Base-by-base conservation (phyloP, 1,140 invertebrate species). In the Melitaea cinxia region DNA sequence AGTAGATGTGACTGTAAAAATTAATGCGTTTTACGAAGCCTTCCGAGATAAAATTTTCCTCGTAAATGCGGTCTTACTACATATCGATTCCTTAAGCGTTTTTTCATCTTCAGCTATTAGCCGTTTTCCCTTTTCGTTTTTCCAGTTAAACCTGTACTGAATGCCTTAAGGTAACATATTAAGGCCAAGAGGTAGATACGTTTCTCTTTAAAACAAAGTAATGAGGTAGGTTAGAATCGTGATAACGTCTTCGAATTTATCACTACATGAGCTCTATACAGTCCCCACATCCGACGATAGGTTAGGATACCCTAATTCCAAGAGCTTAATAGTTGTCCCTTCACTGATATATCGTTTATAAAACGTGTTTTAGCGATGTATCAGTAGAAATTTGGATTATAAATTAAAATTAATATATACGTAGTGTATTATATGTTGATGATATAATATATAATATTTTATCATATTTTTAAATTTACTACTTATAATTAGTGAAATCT, bases 241-340 rank as follows among this genome's bases (percentile, higher is more conserved):
- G 37, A 15, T 42, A n/a, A 42, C 37, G 14, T n/a, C 37, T 37
- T 37, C n/a, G 37, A 42, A 42, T 42, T 42, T 42, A 42, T 42
- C 37, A 42, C 37, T 17, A 7, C 6, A 7, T 6, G 14, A 39
- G 15, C 14, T 28, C 14, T 2, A 14, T 14, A 39, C n/a, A 4
- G 12, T 17, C n/a, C 1, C 30, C n/a, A 33, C n/a, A 33, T 33
- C 30, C 5, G 35, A n/a, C 12, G 10, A n/a, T 37, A 15, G 35
- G 35, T 37, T 37, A 14, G n/a, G 35, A 5, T 37, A 4, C 35
- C 35, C 35, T 14, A 14, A 37, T 37, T 37, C 4, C 35, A 14
- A 4, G 12, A n/a, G 35, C 12, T 37, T 37, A 37, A 37, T 37
- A n/a, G 12, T 12, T 37, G 35, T 37, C 35, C 0, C 14, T 4